Percentiles rank a stretch among this genome's conserved stretches.
Conservation (phyloP, 2,797 vertebrate genomes). For the Chrysocyon brachyurus region DNA sequence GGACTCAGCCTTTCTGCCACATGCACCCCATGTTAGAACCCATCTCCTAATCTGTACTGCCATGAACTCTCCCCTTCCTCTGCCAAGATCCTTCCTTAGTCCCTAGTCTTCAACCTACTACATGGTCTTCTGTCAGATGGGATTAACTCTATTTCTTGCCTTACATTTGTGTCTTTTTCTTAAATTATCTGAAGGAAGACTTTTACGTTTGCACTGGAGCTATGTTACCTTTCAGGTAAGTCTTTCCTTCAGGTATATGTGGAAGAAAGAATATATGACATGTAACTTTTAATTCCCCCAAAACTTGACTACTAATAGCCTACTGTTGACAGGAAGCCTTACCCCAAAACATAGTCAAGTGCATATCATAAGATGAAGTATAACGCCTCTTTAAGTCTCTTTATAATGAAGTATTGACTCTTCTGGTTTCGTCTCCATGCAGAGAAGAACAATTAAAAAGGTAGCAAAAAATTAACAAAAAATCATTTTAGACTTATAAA, state of each 20-base stretch:
- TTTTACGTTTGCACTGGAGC: background rate
- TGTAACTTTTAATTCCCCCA: no score
- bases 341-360: background rate
- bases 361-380: background rate
- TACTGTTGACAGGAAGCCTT: no score
- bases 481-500: slow-evolving; percentile 7
- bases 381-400: background rate
- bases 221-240: background rate
- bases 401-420: background rate
- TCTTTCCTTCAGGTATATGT: no score
- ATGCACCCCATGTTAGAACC: background rate
- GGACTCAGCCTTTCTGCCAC: background rate
- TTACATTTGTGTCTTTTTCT: background rate
- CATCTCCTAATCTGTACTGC: background rate
- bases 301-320: no score
- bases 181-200: slow-evolving; percentile 20
- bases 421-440: slow-evolving; percentile 48
- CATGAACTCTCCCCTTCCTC: background rate
- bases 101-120: background rate
- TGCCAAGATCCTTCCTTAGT: background rate
- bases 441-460: slow-evolving; percentile 13
- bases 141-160: background rate
- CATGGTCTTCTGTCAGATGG: background rate
- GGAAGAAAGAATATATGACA: no score
- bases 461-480: slow-evolving; percentile 30